Evolutionary conservation across 2,888 invertebrate genomes (phyloP).

Genomic region (Hyposoter dolosus): DNA sequence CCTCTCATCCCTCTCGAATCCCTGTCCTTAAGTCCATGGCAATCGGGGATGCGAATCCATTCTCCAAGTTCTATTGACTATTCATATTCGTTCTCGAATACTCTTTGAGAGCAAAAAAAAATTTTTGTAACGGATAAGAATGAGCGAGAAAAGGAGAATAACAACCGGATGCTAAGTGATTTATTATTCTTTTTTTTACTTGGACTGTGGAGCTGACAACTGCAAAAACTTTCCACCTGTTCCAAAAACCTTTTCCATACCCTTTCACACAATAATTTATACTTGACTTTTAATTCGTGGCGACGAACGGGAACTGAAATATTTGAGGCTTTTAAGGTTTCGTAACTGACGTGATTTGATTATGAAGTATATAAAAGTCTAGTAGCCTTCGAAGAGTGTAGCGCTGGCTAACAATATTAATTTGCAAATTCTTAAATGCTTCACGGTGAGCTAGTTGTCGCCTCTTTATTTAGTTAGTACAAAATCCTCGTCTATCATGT

Average conservation of each 20-base stretch:
- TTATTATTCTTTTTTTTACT: conserved; percentile 37
- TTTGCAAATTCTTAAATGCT: background rate
- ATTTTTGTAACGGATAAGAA: conserved; percentile 18
- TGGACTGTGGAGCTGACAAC: conserved; percentile 4
- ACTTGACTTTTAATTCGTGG: conserved; percentile 31
- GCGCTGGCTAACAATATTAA: background rate
- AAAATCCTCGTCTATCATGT: background rate
- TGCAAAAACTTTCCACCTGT: conserved; percentile 33
- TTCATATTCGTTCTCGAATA: conserved; percentile 70
- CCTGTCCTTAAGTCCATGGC: conserved; percentile 19
- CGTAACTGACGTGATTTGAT: conserved; percentile 8
- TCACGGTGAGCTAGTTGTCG: background rate
- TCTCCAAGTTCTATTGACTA: conserved; percentile 66
- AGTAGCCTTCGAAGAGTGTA: background rate
- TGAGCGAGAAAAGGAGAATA: conserved; percentile 10
- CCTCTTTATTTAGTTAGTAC: background rate
- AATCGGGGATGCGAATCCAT: conserved; percentile 45
- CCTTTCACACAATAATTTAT: conserved; percentile 37
- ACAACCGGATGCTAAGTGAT: conserved; percentile 43
- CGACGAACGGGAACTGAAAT: background rate
- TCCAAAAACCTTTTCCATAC: conserved; percentile 25
- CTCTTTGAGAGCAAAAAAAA: conserved; percentile 47
- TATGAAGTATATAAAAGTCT: conserved; percentile 7
- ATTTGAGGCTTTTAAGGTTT: background rate
- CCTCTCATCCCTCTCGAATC: conserved; percentile 1